These are phyloP conservation scores for Melieria picta DNA, from an alignment of 2,888 invertebrate genomes.

Conservation along the genomic window DNA sequence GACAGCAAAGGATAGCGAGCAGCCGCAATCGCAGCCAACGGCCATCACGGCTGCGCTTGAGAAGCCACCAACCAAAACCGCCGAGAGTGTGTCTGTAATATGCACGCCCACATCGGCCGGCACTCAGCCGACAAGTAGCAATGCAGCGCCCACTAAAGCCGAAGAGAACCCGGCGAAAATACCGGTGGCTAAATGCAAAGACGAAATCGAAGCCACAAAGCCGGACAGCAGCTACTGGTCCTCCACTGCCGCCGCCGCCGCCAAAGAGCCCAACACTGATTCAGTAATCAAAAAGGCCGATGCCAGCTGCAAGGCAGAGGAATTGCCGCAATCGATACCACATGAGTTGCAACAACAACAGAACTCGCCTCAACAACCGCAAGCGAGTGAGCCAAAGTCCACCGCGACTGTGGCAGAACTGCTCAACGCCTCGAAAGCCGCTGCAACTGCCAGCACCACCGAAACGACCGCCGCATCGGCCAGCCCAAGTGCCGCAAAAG, in stretches of 20 bases:
- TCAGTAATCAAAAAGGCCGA: constrained; percentile 84
- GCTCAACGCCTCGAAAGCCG: background rate
- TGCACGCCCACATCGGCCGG: constrained; percentile 41
- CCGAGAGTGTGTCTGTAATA: constrained; percentile 45
- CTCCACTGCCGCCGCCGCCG: constrained; percentile 47
- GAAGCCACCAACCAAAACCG: constrained; percentile 9
- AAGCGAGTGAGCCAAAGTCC: constrained; percentile 11
- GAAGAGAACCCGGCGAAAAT: constrained; percentile 62
- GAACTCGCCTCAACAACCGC: constrained; percentile 23
- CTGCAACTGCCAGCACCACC: background rate
- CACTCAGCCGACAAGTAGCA: constrained; percentile 17
- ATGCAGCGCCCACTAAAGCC: constrained; percentile 46
- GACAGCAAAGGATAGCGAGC: no score
- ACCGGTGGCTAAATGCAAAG: constrained; percentile 58
- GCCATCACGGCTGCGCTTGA: background rate
- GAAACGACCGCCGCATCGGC: constrained; percentile 6
- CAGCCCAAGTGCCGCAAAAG: constrained; percentile 2
- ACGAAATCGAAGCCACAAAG: constrained; percentile 69
- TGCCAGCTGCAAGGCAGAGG: constrained; percentile 19
- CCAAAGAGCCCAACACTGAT: constrained; percentile 82
- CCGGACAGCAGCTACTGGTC: constrained; percentile 83
- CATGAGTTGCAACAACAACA: background rate
- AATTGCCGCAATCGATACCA: constrained; percentile 17
- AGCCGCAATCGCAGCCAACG: constrained; percentile 6
- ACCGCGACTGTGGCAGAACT: background rate